These are phyloP conservation scores for Brachycybe producta DNA, from an alignment of 2,888 invertebrate genomes.

Conservation along the genomic window DNA sequence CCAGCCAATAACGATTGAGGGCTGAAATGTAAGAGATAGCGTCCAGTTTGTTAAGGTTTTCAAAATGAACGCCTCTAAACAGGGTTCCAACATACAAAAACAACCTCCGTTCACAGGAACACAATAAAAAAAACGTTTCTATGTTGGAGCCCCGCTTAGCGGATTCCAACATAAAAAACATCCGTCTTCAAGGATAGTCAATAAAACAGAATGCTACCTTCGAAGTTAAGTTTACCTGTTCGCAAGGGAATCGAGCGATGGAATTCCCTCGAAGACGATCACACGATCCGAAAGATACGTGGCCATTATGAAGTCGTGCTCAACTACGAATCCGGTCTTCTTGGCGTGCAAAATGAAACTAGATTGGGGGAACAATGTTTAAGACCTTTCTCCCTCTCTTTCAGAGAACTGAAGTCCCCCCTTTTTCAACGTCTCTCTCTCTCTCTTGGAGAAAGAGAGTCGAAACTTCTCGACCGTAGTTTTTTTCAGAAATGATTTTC, in stretches of 20 bases:
- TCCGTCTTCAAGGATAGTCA: background rate
- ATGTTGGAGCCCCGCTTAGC: no score
- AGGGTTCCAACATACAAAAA: conserved; percentile 4
- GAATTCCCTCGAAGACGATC: conserved; percentile 92
- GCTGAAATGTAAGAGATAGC: conserved; percentile 28
- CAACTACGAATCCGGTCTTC: conserved; percentile 97
- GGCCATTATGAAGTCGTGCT: conserved; percentile 99
- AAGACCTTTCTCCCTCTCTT: no score
- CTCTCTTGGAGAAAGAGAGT: no score
- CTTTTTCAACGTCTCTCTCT: no score
- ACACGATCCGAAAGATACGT: conserved; percentile 97
- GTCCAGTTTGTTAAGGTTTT: background rate
- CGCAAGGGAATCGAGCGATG: conserved; percentile 77
- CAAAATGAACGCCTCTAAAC: background rate
- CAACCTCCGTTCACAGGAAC: no score
- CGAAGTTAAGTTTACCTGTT: conserved; percentile 43
- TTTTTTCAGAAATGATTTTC: no score
- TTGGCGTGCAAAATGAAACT: conserved; percentile 94
- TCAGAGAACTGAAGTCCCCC: no score
- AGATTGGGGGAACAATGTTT: conserved; percentile 35
- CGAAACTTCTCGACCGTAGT: no score
- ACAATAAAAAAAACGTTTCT: no score
- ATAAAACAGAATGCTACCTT: no score
- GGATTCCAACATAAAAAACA: background rate
- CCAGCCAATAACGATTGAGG: conserved; percentile 83